Base-by-base conservation (phyloP, 2,797 vertebrate species). In the Adelosebastes latens region DNA sequence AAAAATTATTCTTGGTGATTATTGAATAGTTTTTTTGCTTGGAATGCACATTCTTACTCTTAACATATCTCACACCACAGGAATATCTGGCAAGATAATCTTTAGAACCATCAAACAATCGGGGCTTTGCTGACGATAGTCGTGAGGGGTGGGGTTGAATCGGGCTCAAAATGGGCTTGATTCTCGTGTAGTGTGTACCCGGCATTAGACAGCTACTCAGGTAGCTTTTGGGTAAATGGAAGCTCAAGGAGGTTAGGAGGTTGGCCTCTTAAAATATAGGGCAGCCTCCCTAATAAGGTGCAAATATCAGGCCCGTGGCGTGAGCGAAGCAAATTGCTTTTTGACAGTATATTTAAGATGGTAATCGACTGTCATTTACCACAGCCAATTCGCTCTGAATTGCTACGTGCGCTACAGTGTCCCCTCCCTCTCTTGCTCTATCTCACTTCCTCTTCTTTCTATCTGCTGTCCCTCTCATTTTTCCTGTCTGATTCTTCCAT, bases 281-380 rank as follows among this genome's bases (percentile, higher is more conserved):
- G 83, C 80, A 80, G 79, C 66, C 72, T 76, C 67, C 84, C 74
- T 93, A 93, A 94, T 93, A 88, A 92, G 87, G 84, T 89, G 88
- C 80, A 93, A 91, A 94, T 94, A 92, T 91, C 82, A 82, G 89
- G 85, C 90, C 84, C 58, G 75, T 89, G 89, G 91, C 90, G 84
- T 86, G 83, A 83, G 83, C 39, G 52, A 62, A 79, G 82, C 92
- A 92, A 94, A 95, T 95, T 91, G 93, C 92, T 95, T 94, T 94
- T 83, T 94, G 94, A 95, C 93, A 94, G 88, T 92, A 90, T 93
- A 91, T 94, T 95, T 95, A 95, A 93, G 93, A 93, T 92, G 92
- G 90, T 94, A 95, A 95, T 93, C 83, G 87, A 86, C 89, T 94
- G 90, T 93, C 93, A 94, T 94, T 95, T 95, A 92, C 88, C 74